Conservation (phyloP, 2,888 invertebrate species). For the Euphydryas editha region DNA sequence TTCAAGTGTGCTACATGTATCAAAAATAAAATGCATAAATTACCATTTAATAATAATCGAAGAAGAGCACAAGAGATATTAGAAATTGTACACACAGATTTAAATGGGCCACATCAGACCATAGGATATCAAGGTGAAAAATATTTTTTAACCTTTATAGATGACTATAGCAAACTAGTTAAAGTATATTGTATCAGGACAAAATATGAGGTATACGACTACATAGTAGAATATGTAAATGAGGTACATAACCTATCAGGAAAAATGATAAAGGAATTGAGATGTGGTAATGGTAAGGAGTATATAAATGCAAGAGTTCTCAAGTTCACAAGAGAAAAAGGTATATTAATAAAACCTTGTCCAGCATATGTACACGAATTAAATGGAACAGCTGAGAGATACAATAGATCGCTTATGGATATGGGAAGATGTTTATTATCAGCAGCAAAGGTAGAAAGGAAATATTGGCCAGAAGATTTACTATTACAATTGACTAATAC, state of each 20-base stretch:
- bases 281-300: conserved; percentile 29
- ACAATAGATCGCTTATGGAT: conserved; percentile 37
- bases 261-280: conserved; percentile 39
- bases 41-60: conserved; percentile 42
- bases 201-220: conserved; percentile 40
- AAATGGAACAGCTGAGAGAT: conserved; percentile 32
- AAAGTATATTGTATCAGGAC: conserved; percentile 40
- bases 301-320: conserved; percentile 36
- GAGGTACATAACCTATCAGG: conserved; percentile 39
- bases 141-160: conserved; percentile 29
- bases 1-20: conserved; percentile 36
- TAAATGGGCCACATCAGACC: conserved; percentile 39
- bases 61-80: conserved; percentile 33
- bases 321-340: conserved; percentile 28
- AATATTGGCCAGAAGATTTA: conserved; percentile 37
- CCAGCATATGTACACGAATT: too few species aligned
- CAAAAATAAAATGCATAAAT: conserved; percentile 42
- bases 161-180: conserved; percentile 34
- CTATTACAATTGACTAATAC: conserved; percentile 20
- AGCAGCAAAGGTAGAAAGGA: conserved; percentile 36
- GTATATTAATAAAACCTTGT: conserved; percentile 26
- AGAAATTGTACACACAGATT: conserved; percentile 40
- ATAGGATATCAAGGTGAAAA: conserved; percentile 32
- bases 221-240: conserved; percentile 40
- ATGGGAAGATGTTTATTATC: conserved; percentile 38